Conservation (phyloP, 2,888 invertebrate species). For the Hecatera dysodea region DNA sequence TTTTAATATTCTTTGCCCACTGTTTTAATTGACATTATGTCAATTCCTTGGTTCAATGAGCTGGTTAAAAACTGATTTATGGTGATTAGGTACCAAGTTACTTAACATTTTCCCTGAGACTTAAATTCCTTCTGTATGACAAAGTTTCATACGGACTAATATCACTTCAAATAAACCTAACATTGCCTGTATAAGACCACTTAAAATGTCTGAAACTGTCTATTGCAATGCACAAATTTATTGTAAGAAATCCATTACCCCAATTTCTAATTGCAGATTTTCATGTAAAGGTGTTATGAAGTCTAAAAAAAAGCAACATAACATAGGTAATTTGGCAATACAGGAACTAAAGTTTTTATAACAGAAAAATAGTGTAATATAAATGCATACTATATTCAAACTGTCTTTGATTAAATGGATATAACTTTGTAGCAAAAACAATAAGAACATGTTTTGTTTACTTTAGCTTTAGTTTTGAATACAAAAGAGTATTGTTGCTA, state of each 20-base stretch:
- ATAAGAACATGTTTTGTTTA: constrained; percentile 27
- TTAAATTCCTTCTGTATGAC: background rate
- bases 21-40: constrained; percentile 29
- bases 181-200: constrained; percentile 3
- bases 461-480: background rate
- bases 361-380: background rate
- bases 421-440: constrained; percentile 17
- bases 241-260: constrained; percentile 28
- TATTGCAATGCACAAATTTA: background rate
- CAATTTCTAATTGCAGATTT: constrained; percentile 32
- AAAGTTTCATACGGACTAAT: background rate
- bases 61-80: constrained; percentile 9
- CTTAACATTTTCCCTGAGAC: background rate
- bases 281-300: constrained; percentile 27
- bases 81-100: constrained; percentile 18
- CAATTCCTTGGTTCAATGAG: constrained; percentile 22
- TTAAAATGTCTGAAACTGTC: background rate
- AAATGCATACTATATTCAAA: background rate
- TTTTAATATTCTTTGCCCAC: background rate
- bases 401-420: constrained; percentile 6
- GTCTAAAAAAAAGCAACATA: background rate
- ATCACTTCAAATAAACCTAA: background rate
- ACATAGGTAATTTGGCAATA: constrained; percentile 15
- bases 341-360: constrained; percentile 14
- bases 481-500: constrained; percentile 39